A percentile compares a stretch with the other conserved stretches of the same genome.
phyloP scores from a whole-genome alignment of 2,888 invertebrate species.

The Stenodema calcarata region DNA sequence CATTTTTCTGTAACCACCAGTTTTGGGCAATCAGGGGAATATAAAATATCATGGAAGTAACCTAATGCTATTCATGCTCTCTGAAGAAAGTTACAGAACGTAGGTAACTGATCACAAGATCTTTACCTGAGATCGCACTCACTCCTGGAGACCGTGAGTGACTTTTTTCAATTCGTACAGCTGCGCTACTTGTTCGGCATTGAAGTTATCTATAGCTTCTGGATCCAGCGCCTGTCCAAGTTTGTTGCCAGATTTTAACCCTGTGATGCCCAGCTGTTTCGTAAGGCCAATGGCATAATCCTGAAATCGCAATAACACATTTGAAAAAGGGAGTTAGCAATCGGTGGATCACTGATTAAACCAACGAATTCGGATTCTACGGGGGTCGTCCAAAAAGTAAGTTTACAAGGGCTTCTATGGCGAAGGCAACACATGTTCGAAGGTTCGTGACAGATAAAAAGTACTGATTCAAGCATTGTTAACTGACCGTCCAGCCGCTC shows the following conservation, averaged over 20 bases:
- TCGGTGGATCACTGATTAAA: too few species aligned
- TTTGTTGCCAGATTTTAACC: slow-evolving; percentile 66
- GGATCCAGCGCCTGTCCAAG: slow-evolving; percentile 72
- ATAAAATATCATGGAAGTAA: too few species aligned
- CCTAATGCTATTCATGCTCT: too few species aligned
- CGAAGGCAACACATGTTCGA: too few species aligned
- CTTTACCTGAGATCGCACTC: background rate
- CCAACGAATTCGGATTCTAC: too few species aligned
- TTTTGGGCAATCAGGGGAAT: background rate
- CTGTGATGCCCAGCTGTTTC: slow-evolving; percentile 74
- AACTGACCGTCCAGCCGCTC: slow-evolving; percentile 82
- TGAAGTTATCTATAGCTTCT: slow-evolving; percentile 72
- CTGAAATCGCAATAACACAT: slow-evolving; percentile 63
- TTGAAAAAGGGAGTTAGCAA: too few species aligned
- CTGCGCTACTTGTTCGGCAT: slow-evolving; percentile 83
- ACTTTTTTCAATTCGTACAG: slow-evolving; percentile 80
- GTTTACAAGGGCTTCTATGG: too few species aligned
- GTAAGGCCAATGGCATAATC: slow-evolving; percentile 78
- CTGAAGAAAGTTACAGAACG: too few species aligned
- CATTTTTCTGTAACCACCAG: background rate
- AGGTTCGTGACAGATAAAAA: too few species aligned
- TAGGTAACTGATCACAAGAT: background rate
- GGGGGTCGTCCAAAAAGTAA: too few species aligned
- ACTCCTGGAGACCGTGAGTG: background rate
- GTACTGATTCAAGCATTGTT: too few species aligned